phyloP scores from a whole-genome alignment of 92 coral and sea anemone genomes.

The Actinostola sp. region DNA sequence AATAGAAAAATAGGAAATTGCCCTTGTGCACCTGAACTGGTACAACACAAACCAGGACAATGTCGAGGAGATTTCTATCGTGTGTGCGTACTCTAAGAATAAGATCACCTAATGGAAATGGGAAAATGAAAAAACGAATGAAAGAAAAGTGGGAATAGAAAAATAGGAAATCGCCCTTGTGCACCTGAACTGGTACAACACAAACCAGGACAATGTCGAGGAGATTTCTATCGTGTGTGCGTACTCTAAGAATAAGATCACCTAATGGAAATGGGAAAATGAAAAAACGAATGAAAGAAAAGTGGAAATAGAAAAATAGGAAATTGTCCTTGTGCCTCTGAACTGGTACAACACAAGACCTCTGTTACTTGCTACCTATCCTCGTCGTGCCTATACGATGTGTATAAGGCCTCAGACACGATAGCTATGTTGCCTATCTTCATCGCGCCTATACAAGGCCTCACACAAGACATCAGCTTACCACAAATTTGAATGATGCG shows the following conservation, averaged over 20 bases:
- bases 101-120: conserved; percentile 68
- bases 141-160: not conserved
- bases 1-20: not conserved
- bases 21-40: too few species aligned
- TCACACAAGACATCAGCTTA: conserved; percentile 19
- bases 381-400: too few species aligned
- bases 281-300: not conserved
- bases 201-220: conserved; percentile 46
- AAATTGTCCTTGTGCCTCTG: too few species aligned
- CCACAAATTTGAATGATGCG: conserved; percentile 97
- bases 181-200: too few species aligned
- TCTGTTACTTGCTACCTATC: too few species aligned
- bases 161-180: not conserved
- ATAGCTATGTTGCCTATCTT: too few species aligned
- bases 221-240: conserved; percentile 69
- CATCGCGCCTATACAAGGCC: too few species aligned
- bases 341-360: too few species aligned
- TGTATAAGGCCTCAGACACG: too few species aligned
- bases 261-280: conserved; percentile 46
- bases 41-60: conserved; percentile 51
- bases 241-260: conserved; percentile 75
- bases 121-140: conserved; percentile 5
- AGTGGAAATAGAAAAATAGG: not conserved
- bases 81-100: conserved; percentile 68
- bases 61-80: conserved; percentile 64